Evolutionary conservation across 2,888 invertebrate genomes (phyloP).

Genomic region (Nowickia ferox): DNA sequence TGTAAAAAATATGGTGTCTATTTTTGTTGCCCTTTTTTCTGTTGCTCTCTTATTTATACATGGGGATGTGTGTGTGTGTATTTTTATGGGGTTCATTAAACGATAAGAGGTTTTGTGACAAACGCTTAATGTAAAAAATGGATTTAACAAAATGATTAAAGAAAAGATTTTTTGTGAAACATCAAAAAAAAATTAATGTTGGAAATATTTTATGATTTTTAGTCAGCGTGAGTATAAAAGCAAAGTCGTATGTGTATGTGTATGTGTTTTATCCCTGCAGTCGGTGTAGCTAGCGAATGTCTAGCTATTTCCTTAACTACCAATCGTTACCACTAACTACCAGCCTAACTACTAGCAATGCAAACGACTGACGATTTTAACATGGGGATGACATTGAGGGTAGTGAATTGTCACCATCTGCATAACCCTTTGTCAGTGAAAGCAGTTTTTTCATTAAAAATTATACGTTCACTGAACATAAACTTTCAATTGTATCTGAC

Average conservation of each 20-base stretch:
- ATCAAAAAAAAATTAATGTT: conserved; percentile 15
- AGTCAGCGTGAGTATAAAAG: background rate
- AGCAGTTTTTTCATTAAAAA: too few species aligned
- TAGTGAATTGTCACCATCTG: too few species aligned
- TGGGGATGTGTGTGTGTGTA: background rate
- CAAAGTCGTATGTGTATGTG: background rate
- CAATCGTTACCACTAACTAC: too few species aligned
- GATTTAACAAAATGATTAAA: conserved; percentile 8
- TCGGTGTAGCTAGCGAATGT: too few species aligned
- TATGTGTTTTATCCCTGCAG: too few species aligned
- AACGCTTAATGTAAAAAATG: conserved; percentile 35
- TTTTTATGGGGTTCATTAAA: conserved; percentile 48
- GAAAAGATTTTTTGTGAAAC: background rate
- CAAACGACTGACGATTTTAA: too few species aligned
- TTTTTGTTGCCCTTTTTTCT: background rate
- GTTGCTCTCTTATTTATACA: background rate
- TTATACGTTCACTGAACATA: too few species aligned
- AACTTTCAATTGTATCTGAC: too few species aligned
- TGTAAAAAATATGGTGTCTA: background rate
- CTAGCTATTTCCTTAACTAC: too few species aligned
- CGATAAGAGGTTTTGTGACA: conserved; percentile 24
- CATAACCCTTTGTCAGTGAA: too few species aligned
- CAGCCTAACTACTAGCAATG: too few species aligned
- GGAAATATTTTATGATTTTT: conserved; percentile 24
- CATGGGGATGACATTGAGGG: too few species aligned